These are phyloP conservation scores for Papilio machaon DNA, from an alignment of 1,140 invertebrate genomes.

Conservation along the genomic window DNA sequence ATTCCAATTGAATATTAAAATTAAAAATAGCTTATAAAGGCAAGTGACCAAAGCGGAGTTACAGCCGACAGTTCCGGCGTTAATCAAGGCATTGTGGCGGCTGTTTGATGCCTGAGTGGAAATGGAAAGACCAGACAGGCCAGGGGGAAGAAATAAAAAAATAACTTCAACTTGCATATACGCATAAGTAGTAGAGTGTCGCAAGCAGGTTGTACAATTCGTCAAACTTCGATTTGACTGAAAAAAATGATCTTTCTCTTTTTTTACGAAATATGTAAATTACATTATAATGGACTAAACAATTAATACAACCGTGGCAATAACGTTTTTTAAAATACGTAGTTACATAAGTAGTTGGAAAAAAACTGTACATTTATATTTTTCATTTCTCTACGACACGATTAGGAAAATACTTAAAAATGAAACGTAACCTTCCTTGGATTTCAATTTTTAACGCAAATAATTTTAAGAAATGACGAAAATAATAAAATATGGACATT, in stretches of 20 bases:
- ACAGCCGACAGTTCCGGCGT: constrained; percentile 55
- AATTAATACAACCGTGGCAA: no score
- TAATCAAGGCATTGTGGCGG: constrained; percentile 70
- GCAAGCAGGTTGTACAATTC: constrained; percentile 46
- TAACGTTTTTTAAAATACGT: no score
- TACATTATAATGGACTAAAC: no score
- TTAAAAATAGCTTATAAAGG: constrained; percentile 25
- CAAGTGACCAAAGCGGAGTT: constrained; percentile 51
- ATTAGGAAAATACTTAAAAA: no score
- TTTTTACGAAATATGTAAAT: no score
- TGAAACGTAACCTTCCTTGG: no score
- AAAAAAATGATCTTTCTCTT: not conserved
- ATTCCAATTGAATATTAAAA: not conserved
- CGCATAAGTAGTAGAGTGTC: constrained; percentile 61
- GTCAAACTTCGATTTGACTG: constrained; percentile 22
- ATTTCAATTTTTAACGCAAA: no score
- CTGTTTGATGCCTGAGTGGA: constrained; percentile 69
- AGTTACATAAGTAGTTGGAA: no score
- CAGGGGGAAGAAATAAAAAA: constrained; percentile 75
- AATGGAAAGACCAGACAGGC: constrained; percentile 74
- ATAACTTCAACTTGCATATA: constrained; percentile 70
- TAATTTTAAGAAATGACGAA: no score
- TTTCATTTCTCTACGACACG: no score
- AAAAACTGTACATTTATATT: no score
- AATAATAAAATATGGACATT: no score